phyloP scores from a whole-genome alignment of 2,888 invertebrate genomes.

The Erynnis tages region DNA sequence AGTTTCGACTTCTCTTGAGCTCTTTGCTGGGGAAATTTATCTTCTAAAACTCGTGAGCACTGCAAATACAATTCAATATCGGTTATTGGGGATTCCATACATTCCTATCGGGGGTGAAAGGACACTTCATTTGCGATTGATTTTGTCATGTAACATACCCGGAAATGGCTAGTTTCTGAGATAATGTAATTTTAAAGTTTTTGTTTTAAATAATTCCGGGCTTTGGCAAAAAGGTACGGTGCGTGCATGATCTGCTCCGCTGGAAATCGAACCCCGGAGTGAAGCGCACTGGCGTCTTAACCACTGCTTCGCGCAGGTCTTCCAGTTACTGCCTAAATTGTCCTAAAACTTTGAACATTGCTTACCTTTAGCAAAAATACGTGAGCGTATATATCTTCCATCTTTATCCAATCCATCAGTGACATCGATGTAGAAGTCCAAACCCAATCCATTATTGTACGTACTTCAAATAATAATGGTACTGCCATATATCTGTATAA shows the following conservation, averaged over 20 bases:
- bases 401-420: neutral
- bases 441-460: neutral
- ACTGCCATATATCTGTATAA: neutral
- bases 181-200: too few relatives aligned
- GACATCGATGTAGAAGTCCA: neutral
- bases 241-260: neutral
- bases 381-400: constrained; percentile 1
- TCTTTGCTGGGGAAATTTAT: neutral
- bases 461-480: neutral
- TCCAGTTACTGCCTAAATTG: too few relatives aligned
- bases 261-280: neutral
- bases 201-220: too few relatives aligned
- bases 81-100: too few relatives aligned
- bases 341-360: too few relatives aligned
- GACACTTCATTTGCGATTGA: too few relatives aligned
- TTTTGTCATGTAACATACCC: too few relatives aligned
- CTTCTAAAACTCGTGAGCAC: neutral
- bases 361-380: neutral
- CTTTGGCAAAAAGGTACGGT: too few relatives aligned
- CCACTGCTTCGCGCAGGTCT: too few relatives aligned
- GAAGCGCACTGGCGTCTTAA: too few relatives aligned
- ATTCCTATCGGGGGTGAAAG: too few relatives aligned
- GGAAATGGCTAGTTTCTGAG: too few relatives aligned
- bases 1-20: neutral
- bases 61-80: neutral